A percentile compares a stretch with the other conserved stretches of the same genome.
phyloP scores from a whole-genome alignment of 2,888 invertebrate species.

The Orgyia antiqua region DNA sequence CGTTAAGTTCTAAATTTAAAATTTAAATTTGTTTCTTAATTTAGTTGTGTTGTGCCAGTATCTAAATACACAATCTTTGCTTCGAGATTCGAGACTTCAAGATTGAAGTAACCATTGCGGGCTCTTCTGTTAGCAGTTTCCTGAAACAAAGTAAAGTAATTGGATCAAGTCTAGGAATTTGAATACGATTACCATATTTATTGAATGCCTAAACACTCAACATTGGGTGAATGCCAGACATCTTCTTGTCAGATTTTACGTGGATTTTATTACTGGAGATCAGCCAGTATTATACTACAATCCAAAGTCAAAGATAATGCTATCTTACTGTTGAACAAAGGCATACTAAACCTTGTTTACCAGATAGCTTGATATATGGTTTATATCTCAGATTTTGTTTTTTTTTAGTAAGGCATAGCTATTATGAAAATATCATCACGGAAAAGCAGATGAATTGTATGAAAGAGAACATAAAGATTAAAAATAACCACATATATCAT shows the following conservation, averaged over 20 bases:
- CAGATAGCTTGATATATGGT: no score
- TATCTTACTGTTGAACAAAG: no score
- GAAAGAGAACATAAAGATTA: no score
- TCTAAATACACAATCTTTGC: slow-evolving; percentile 16
- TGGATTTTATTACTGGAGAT: slow-evolving; percentile 11
- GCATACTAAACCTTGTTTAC: no score
- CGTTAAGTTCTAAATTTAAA: slow-evolving; percentile 5
- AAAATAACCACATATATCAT: no score
- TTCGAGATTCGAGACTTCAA: slow-evolving; percentile 10
- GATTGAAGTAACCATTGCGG: slow-evolving; percentile 24
- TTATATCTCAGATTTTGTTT: no score
- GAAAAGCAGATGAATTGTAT: no score
- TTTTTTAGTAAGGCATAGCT: no score
- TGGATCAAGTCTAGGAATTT: slow-evolving; percentile 35
- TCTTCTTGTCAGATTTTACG: slow-evolving; percentile 20
- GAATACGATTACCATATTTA: slow-evolving; percentile 34
- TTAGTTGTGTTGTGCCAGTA: no score
- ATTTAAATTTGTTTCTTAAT: slow-evolving; percentile 11
- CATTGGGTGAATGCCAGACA: slow-evolving; percentile 25
- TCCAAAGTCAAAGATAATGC: no score
- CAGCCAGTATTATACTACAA: no score
- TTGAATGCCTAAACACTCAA: slow-evolving; percentile 26
- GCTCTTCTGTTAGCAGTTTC: slow-evolving; percentile 24
- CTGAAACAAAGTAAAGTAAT: slow-evolving; percentile 40
- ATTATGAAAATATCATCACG: no score